Base-by-base conservation (phyloP, 1,140 invertebrate species). In the Hyphantria cunea region DNA sequence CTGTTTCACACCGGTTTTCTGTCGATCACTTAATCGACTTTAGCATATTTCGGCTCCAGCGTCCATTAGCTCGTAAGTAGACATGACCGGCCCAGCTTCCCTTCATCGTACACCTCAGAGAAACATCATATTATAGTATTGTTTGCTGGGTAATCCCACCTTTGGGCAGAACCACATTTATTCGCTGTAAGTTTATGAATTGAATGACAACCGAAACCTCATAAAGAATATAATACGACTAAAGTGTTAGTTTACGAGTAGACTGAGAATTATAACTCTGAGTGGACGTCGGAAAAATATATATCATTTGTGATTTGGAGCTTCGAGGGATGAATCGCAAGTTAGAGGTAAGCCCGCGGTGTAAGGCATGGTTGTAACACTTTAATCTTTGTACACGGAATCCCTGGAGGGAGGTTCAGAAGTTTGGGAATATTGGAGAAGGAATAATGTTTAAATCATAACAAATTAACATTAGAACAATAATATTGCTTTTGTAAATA, bases 161-260 rank as follows among this genome's bases (percentile, higher is more conserved):
- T 5, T 25, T 5, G 17, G 17, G 17, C 17, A 25, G 17, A 25
- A 25, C 17, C 6, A 44, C 9, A 12, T 12, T 44, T 9, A 3
- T 13, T n/a, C 41, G 41, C 41, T 25, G 10, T 12, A n/a, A 44
- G 31, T n/a, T 58, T 15, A 34, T 17, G 37, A 58, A 14, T 58
- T 17, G 15, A 7, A 14, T 5, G 4, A n/a, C 31, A 37, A 31
- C 6, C 31, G 37, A 25, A 25, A 3, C 5, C 34, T 50, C 56
- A 50, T 59, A 59, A 59, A 59, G 33, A 34, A 58, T 48, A 45
- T 48, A 47, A 47, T 58, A 58, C 34, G 33, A 50, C 45, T 17
- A 59, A 48, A 47, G 54, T 48, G 42, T 58, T 48, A 49, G 47
- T n/a, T 39, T 59, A 59, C 47, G 47, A 59, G 52, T 39, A 42